Percentiles rank a stretch among this genome's conserved stretches.
phyloP scores from a whole-genome alignment of 2,888 invertebrate species.

The Creontiades dilutus region DNA sequence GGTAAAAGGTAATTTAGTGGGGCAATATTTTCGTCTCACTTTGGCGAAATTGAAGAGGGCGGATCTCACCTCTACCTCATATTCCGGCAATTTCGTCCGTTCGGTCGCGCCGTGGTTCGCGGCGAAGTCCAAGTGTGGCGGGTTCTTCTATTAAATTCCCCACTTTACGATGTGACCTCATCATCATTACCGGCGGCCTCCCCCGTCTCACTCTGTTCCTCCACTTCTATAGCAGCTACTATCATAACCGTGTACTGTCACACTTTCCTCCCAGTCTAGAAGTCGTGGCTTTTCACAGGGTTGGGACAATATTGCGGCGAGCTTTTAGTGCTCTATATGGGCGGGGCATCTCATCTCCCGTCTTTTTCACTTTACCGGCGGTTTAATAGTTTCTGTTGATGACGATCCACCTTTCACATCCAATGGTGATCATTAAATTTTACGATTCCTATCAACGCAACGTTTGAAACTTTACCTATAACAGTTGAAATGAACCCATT shows the following conservation, averaged over 20 bases:
- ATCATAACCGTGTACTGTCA: slow-evolving; percentile 28
- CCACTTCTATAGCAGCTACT: slow-evolving; percentile 4
- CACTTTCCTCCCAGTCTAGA: neutral
- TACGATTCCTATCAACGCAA: too few species aligned
- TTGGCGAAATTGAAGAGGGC: slow-evolving; percentile 9
- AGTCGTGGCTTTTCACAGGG: neutral
- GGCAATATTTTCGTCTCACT: neutral
- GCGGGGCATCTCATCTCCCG: neutral
- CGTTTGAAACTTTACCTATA: too few species aligned
- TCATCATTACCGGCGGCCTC: neutral
- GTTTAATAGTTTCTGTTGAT: slow-evolving; percentile 18
- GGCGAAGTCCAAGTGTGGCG: neutral
- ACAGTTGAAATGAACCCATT: too few species aligned
- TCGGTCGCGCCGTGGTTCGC: neutral
- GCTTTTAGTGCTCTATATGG: neutral
- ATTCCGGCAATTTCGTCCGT: slow-evolving; percentile 11
- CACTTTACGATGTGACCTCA: slow-evolving; percentile 42
- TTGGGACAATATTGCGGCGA: neutral
- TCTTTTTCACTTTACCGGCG: neutral
- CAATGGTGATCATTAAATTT: too few species aligned
- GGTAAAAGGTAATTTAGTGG: neutral
- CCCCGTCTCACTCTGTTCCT: neutral
- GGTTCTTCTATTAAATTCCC: slow-evolving; percentile 48
- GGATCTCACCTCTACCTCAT: neutral
- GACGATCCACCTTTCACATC: neutral